Percentiles rank a stretch among this genome's conserved stretches.
These are phyloP conservation scores for Oreocharis arfaki DNA, from an alignment of 2,113 vertebrate species.

Conservation along the genomic window DNA sequence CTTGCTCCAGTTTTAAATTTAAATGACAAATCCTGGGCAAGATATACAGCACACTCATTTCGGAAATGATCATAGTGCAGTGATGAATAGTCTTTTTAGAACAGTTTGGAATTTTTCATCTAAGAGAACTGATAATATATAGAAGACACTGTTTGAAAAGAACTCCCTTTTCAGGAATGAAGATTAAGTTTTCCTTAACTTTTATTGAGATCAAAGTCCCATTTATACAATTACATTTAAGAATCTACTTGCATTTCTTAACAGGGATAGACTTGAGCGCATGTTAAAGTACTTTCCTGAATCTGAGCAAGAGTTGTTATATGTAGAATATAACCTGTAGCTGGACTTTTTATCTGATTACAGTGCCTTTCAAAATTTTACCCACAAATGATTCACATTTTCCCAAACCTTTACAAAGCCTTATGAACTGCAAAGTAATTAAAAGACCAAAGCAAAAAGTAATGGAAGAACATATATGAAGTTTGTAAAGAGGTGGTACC, in stretches of 20 bases:
- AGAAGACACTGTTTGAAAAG: neutral
- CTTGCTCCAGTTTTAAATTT: neutral
- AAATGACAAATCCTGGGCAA: neutral
- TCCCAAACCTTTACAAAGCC: neutral
- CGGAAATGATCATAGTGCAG: neutral
- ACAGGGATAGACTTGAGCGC: neutral
- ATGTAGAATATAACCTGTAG: neutral
- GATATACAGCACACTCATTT: neutral
- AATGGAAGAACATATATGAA: slow-evolving; percentile 41
- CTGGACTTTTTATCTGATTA: neutral
- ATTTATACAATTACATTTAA: neutral
- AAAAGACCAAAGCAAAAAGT: slow-evolving; percentile 12
- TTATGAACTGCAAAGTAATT: slow-evolving; percentile 22
- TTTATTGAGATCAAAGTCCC: neutral
- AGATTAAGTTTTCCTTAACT: neutral
- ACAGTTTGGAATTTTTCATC: neutral
- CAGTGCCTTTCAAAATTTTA: slow-evolving; percentile 2
- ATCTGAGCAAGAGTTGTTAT: neutral
- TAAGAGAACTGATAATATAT: neutral
- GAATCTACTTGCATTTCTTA: neutral
- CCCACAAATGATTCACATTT: slow-evolving; percentile 24
- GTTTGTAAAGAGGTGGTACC: slow-evolving; percentile 8
- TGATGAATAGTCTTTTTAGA: neutral
- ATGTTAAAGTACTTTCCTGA: neutral
- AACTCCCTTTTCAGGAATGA: neutral